Percentiles rank a stretch among this genome's conserved stretches.
These are phyloP conservation scores for Morus bassanus DNA, from an alignment of 2,797 vertebrate species.

Conservation along the genomic window DNA sequence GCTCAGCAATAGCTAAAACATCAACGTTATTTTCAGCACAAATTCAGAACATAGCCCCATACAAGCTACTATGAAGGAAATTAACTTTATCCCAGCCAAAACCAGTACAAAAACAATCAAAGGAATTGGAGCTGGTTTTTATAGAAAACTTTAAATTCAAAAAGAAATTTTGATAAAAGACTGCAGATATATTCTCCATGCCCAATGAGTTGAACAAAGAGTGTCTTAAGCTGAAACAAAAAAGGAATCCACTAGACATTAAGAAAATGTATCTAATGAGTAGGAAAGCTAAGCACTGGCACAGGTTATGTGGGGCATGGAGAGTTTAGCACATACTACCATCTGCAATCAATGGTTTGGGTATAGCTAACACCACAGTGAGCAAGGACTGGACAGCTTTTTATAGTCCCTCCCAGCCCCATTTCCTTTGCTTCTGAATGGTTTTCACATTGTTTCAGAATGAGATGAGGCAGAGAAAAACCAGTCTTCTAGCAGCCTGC, in stretches of 20 bases:
- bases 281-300: background rate
- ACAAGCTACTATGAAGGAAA: background rate
- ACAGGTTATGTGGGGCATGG: background rate
- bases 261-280: background rate
- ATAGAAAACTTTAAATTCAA: background rate
- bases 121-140: background rate
- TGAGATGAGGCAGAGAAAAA: background rate
- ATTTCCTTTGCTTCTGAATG: background rate
- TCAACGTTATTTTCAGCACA: background rate
- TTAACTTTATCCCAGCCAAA: background rate
- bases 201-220: background rate
- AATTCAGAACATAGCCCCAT: background rate
- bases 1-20: background rate
- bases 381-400: background rate
- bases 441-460: background rate
- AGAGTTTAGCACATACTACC: background rate
- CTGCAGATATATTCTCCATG: background rate
- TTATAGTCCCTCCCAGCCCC: background rate
- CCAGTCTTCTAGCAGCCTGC: background rate
- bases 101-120: background rate
- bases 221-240: background rate
- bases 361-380: background rate
- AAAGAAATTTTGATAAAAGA: background rate
- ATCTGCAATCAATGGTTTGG: background rate
- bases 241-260: background rate